phyloP scores from a whole-genome alignment of 2,888 invertebrate species.

The Caenorhabditis sp. region DNA sequence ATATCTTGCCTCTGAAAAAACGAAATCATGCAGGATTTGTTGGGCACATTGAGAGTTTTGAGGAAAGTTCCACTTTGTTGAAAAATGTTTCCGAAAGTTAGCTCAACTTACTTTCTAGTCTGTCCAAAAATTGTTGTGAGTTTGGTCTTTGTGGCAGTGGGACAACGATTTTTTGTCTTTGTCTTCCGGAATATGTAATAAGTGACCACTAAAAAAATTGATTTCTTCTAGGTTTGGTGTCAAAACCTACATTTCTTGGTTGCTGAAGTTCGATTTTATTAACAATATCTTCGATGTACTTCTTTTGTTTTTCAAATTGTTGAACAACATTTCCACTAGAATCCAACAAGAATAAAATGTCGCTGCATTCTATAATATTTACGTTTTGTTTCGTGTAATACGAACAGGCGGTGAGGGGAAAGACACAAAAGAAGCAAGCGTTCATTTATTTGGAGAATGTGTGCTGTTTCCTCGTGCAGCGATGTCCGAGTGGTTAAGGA shows the following conservation, averaged over 20 bases:
- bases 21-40: too few relatives aligned
- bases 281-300: conserved; percentile 42
- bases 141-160: conserved; percentile 38
- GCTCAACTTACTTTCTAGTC: conserved; percentile 32
- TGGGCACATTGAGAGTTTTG: too few relatives aligned
- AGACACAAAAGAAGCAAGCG: too few relatives aligned
- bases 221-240: not conserved
- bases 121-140: conserved; percentile 30
- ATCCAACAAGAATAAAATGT: conserved; percentile 48
- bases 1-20: conserved; percentile 44
- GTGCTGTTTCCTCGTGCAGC: not conserved
- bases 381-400: not conserved
- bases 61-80: too few relatives aligned
- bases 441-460: not conserved
- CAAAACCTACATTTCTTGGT: conserved; percentile 33
- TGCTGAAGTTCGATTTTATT: conserved; percentile 15
- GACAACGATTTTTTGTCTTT: conserved; percentile 46
- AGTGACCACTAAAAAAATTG: conserved; percentile 37
- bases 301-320: conserved; percentile 51
- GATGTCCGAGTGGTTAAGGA: conserved; percentile 75
- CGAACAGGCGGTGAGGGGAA: conserved; percentile 9
- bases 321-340: conserved; percentile 50
- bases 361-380: conserved; percentile 31
- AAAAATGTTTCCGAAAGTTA: not conserved
- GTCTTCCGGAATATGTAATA: conserved; percentile 46